Conservation (phyloP, 1,140 invertebrate species). For the Brachionus manjavacas region DNA sequence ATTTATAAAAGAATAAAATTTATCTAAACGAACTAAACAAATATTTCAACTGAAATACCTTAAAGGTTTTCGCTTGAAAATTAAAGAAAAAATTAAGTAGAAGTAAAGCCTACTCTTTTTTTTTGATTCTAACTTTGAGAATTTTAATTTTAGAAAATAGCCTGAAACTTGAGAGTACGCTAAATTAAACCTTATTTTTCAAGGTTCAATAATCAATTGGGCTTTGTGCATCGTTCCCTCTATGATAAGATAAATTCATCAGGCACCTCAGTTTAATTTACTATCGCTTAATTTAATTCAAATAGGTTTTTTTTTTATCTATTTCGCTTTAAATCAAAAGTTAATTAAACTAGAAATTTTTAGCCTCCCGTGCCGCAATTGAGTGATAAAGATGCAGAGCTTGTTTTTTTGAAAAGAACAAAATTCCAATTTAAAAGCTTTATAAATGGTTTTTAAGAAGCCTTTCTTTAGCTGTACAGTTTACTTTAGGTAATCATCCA, state of each 20-base stretch:
- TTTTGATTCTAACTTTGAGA: background rate
- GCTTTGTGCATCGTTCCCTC: background rate
- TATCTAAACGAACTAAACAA: background rate
- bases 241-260: background rate
- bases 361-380: background rate
- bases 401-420: background rate
- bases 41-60: background rate
- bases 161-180: background rate
- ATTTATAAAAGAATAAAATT: background rate
- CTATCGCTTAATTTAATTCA: background rate
- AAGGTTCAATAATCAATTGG: constrained; percentile 20
- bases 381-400: background rate
- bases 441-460: background rate
- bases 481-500: background rate
- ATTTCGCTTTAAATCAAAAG: background rate
- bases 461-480: background rate
- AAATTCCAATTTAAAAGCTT: background rate
- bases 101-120: background rate
- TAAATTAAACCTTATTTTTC: constrained; percentile 14
- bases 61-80: background rate
- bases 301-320: background rate
- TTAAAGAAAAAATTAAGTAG: background rate
- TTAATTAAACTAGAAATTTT: background rate
- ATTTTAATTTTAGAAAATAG: background rate
- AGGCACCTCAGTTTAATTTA: background rate